These are phyloP conservation scores for Semotilus atromaculatus DNA, from an alignment of 2,797 vertebrate genomes.

Conservation along the genomic window DNA sequence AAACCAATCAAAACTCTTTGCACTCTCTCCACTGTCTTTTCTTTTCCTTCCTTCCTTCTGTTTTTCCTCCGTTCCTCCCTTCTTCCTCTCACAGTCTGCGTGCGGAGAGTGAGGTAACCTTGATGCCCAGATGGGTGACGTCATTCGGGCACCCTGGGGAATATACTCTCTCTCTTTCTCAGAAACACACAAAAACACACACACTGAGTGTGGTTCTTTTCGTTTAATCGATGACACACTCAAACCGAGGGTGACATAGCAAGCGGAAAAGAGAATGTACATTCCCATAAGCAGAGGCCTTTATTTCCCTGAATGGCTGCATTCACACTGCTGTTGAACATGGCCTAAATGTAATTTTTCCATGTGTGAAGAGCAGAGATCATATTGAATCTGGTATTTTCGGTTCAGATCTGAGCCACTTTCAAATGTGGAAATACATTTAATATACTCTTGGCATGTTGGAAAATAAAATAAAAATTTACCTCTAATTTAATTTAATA, in stretches of 20 bases:
- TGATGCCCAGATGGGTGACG: conserved; percentile 61
- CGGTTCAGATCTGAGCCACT: neutral
- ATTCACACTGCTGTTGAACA: neutral
- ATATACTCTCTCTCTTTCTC: conserved; percentile 36
- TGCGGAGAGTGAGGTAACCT: conserved; percentile 59
- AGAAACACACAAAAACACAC: neutral
- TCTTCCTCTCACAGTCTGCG: conserved; percentile 51
- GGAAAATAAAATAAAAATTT: too few species aligned
- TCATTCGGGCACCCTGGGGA: conserved; percentile 58
- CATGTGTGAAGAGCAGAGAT: neutral
- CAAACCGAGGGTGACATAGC: conserved; percentile 18
- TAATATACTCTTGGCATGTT: neutral
- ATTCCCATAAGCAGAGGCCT: conserved; percentile 30
- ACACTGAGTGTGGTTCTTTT: conserved; percentile 1
- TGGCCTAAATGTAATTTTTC: neutral
- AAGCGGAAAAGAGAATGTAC: conserved; percentile 15
- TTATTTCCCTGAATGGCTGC: conserved; percentile 2
- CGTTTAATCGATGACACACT: conserved; percentile 54
- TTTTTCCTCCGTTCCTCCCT: conserved; percentile 49
- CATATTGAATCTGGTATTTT: neutral
- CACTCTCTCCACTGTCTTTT: conserved; percentile 43
- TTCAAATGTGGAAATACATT: neutral
- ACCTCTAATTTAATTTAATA: too few species aligned
- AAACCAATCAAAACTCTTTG: conserved; percentile 34
- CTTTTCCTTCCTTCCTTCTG: conserved; percentile 55